Percentiles rank a stretch among this genome's conserved stretches.
These are phyloP conservation scores for Tauraco erythrolophus DNA, from an alignment of 2,113 vertebrate genomes.

Conservation along the genomic window DNA sequence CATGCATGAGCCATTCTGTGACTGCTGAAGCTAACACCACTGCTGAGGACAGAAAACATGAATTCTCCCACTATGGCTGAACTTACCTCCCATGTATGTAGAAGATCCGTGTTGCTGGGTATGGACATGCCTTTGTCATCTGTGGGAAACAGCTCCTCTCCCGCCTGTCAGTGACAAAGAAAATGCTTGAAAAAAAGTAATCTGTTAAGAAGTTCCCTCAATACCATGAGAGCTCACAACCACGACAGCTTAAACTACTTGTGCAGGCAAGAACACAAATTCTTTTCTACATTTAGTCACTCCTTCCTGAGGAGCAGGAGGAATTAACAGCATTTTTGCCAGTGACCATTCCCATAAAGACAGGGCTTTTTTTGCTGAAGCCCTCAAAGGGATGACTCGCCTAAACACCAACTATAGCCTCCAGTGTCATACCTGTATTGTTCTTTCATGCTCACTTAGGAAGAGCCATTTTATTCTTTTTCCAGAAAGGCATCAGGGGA, in stretches of 20 bases:
- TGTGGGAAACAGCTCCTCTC: conserved; percentile 77
- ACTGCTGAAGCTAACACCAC: background rate
- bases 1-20: background rate
- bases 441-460: background rate
- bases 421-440: background rate
- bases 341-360: background rate
- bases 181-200: background rate
- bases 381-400: background rate
- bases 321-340: background rate
- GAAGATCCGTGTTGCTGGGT: conserved; percentile 72
- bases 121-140: conserved; percentile 81
- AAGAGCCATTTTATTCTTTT: background rate
- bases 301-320: background rate
- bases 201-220: background rate
- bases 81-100: conserved; percentile 91
- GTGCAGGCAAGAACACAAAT: background rate
- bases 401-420: background rate
- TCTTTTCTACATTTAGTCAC: background rate
- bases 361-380: background rate
- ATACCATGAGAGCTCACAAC: background rate
- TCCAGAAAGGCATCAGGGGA: background rate
- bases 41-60: background rate
- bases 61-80: background rate
- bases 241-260: background rate
- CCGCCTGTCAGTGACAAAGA: conserved; percentile 72